phyloP scores from a whole-genome alignment of 1,140 invertebrate species.

The Papilio helenus region DNA sequence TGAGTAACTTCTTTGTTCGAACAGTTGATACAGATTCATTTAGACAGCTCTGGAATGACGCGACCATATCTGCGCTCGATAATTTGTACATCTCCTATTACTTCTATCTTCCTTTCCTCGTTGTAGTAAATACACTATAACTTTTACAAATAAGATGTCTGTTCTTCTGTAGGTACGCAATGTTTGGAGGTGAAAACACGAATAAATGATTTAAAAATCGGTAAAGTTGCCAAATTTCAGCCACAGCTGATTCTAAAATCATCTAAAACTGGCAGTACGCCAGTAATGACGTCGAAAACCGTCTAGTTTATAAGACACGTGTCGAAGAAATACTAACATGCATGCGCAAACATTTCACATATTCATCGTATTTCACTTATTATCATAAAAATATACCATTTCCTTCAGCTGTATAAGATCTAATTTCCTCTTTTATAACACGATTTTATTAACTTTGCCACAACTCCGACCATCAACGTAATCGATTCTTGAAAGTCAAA shows the following conservation, averaged over 20 bases:
- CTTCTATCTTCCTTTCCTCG: not conserved
- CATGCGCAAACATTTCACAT: not conserved
- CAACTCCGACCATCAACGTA: not conserved
- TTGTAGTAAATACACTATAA: not conserved
- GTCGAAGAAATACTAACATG: slow-evolving; percentile 23
- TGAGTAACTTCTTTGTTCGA: slow-evolving; percentile 56
- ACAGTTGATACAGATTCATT: slow-evolving; percentile 45
- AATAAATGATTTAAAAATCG: slow-evolving; percentile 61
- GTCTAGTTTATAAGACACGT: not conserved
- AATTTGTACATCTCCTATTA: not conserved
- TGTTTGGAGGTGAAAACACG: slow-evolving; percentile 72
- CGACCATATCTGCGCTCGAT: not conserved
- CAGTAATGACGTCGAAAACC: slow-evolving; percentile 8
- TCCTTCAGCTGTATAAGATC: not conserved
- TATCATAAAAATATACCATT: not conserved
- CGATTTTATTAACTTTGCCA: not conserved
- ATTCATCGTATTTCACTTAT: not conserved
- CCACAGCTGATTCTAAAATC: slow-evolving; percentile 50
- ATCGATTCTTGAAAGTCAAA: not conserved
- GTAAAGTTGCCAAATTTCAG: slow-evolving; percentile 73
- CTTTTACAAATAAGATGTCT: not conserved
- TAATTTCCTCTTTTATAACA: not conserved
- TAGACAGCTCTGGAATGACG: not conserved
- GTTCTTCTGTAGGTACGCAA: slow-evolving; percentile 40
- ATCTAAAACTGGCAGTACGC: slow-evolving; percentile 30